Conservation (phyloP, 2,797 vertebrate species). For the Synanceia verrucosa region DNA sequence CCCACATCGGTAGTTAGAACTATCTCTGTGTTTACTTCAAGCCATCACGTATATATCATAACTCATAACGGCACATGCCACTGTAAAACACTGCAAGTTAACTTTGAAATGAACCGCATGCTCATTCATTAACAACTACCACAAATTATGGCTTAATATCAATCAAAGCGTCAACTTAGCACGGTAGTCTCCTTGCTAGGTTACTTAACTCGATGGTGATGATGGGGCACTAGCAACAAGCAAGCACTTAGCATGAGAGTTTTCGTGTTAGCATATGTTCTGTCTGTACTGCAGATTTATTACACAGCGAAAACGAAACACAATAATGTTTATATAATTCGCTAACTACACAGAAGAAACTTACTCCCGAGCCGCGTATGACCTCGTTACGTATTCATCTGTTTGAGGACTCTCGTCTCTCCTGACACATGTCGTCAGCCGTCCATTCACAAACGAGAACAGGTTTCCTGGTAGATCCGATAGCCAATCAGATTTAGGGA, state of each 20-base stretch:
- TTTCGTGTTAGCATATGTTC: background rate
- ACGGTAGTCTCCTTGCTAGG: slow-evolving; percentile 23
- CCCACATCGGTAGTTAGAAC: background rate
- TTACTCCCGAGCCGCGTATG: slow-evolving; percentile 45
- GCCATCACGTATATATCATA: background rate
- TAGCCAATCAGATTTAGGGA: slow-evolving; percentile 40
- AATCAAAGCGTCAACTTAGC: background rate
- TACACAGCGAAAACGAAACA: background rate
- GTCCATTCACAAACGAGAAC: slow-evolving; percentile 51
- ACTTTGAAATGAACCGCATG: background rate
- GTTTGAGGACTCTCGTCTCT: slow-evolving; percentile 3
- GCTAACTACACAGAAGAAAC: background rate
- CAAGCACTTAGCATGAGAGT: background rate
- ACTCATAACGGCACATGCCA: background rate
- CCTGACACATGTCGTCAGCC: rapidly evolving
- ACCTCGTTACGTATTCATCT: slow-evolving; percentile 32
- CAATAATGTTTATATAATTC: background rate
- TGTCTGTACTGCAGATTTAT: background rate
- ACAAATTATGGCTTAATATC: rapidly evolving
- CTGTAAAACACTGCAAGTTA: background rate
- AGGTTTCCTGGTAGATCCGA: rapidly evolving
- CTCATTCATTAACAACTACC: background rate
- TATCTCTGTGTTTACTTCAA: background rate
- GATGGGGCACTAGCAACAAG: background rate
- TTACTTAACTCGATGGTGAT: background rate